phyloP scores from a whole-genome alignment of 2,888 invertebrate species.

The Stenchaetothrips biformis region DNA sequence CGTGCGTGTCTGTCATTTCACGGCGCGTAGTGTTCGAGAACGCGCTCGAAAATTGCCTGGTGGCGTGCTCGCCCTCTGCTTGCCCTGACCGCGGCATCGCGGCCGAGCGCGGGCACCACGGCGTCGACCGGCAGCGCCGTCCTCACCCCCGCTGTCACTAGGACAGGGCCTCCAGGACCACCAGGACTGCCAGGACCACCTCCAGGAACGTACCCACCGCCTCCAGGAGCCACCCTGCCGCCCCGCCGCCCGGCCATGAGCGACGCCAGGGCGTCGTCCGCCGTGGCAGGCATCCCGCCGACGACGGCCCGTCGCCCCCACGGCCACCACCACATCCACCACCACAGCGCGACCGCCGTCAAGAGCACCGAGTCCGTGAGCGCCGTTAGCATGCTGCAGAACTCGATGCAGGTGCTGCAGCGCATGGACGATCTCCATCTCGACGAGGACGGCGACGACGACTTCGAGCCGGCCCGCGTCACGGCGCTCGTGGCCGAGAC shows the following conservation, averaged over 20 bases:
- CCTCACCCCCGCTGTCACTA: neutral
- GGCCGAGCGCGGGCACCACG: conserved; percentile 21
- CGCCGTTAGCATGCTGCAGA: conserved; percentile 15
- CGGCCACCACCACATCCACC: neutral
- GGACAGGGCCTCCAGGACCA: neutral
- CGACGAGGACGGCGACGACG: conserved; percentile 5
- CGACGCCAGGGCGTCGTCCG: neutral
- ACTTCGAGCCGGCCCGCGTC: conserved; percentile 12
- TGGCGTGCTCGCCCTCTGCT: conserved; percentile 9
- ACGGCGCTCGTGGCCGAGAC: conserved; percentile 8
- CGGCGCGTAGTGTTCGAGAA: neutral
- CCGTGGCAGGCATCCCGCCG: neutral
- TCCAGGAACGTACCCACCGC: too few relatives aligned
- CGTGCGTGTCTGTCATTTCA: neutral
- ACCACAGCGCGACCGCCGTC: neutral
- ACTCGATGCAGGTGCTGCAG: conserved; percentile 16
- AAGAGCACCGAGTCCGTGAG: conserved; percentile 11
- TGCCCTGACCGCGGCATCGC: neutral
- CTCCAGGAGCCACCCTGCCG: too few relatives aligned
- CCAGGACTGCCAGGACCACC: neutral
- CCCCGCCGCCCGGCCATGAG: neutral
- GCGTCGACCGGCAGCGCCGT: neutral
- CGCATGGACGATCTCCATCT: conserved; percentile 7
- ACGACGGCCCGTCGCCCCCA: neutral
- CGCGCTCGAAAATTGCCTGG: conserved; percentile 11